Evolutionary conservation across 2,797 vertebrate genomes (phyloP), one percentile per base, ranked within the genome.

Genomic region (Neosilurus hyrtlii): DNA sequence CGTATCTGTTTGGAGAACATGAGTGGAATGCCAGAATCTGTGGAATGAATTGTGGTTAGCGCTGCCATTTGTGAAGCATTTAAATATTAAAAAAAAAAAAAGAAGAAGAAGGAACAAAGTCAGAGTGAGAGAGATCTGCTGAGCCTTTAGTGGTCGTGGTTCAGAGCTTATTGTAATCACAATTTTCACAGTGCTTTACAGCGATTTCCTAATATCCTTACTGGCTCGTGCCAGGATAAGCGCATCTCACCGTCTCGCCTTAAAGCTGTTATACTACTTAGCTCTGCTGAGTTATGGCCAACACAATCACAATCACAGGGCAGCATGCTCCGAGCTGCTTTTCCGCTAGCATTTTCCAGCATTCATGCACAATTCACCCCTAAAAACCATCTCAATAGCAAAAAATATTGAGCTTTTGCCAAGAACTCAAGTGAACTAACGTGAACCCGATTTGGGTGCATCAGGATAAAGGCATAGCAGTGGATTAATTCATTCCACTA

Each of bases 121-220:
- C 68, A 65, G 79, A 83, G 67, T 74, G 81, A 80, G 85, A 82
- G 73, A 86, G 77, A 80, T 81, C 79, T 80, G 80, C 88, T 82
- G 87, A 88, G 92, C 91, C 91, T 94, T 93, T 91, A 88, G 88
- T 86, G 68, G 82, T 79, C 26, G 80, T 88, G 93, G 90, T 90
- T 87, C 89, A 89, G 90, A 91, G 93, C 93, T 94, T 92, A 92
- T 92, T 93, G 90, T 91, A 92, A 92, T 94, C 92, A 91, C 93
- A 92, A 92, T 94, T 94, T 94, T 93, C 92, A 93, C 91, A 91
- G 92, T 88, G 92, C 93, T 94, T 94, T 93, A 92, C 90, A 90
- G 92, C 89, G 92, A 94, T 94, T 94, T 92, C 89, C 91, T 94
- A 94, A 95, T 94, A 94, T 94, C 92, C 93, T 94, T 93, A 94